Percentiles rank a stretch among this genome's conserved stretches.
phyloP scores from a whole-genome alignment of 2,797 vertebrate species.

The Hyperoplus immaculatus region DNA sequence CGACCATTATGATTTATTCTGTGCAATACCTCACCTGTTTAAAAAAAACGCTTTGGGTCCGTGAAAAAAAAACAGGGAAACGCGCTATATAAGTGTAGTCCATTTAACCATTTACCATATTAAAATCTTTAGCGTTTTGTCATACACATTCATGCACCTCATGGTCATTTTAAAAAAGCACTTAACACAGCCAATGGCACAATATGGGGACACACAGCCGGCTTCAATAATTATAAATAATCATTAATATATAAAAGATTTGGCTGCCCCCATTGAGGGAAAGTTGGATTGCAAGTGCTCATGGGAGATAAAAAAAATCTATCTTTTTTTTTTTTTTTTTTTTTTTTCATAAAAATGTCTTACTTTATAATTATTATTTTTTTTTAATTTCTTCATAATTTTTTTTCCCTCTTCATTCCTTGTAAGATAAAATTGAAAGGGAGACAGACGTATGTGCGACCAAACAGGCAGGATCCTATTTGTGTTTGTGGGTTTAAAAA shows the following conservation, averaged over 20 bases:
- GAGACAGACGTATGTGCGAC: conserved; percentile 68
- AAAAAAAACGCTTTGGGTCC: conserved; percentile 31
- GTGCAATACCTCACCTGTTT: conserved; percentile 99
- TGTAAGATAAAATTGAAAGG: conserved; percentile 83
- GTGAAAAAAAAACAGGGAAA: no score
- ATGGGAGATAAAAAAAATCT: conserved; percentile 59
- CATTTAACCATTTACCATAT: no score
- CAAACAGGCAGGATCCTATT: conserved; percentile 90
- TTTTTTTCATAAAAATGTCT: conserved; percentile 61
- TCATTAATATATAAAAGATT: conserved; percentile 5
- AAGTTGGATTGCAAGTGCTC: not conserved
- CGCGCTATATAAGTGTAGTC: no score
- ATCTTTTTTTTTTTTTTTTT: conserved; percentile 77
- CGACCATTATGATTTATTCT: conserved; percentile 85
- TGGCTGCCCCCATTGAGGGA: conserved; percentile 18
- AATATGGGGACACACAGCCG: conserved; percentile 12
- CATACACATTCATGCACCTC: conserved; percentile 67
- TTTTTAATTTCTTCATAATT: conserved; percentile 79
- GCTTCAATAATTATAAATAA: conserved; percentile 4
- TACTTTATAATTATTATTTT: conserved; percentile 58
- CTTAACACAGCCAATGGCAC: conserved; percentile 51
- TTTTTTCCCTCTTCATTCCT: conserved; percentile 77
- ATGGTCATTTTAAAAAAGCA: conserved; percentile 51
- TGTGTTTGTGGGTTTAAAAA: conserved; percentile 84
- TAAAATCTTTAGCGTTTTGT: conserved; percentile 88